These are phyloP conservation scores for Aleiodes alternator DNA, from an alignment of 2,888 invertebrate genomes.

Conservation along the genomic window DNA sequence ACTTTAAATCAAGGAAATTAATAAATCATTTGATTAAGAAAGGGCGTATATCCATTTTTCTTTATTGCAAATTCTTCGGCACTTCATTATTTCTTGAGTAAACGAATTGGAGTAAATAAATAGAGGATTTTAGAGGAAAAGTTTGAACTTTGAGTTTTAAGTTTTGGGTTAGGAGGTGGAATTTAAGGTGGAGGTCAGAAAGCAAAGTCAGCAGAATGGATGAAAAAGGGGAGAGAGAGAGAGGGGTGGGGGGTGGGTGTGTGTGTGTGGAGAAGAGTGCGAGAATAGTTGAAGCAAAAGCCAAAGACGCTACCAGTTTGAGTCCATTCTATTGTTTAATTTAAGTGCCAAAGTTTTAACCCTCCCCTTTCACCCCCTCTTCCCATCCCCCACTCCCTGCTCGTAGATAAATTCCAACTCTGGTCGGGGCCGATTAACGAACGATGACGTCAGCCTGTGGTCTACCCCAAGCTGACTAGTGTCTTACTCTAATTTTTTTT, in stretches of 20 bases:
- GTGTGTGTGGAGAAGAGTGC: conserved; percentile 35
- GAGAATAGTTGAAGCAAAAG: conserved; percentile 56
- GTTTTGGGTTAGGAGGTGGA: background rate
- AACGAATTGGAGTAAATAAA: conserved; percentile 16
- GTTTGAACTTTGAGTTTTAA: conserved; percentile 27
- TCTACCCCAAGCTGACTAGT: conserved; percentile 39
- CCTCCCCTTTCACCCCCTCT: conserved; percentile 36
- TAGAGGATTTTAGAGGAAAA: background rate
- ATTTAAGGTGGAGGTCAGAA: conserved; percentile 34
- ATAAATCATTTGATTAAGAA: conserved; percentile 23
- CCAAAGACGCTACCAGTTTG: conserved; percentile 46
- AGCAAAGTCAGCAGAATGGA: conserved; percentile 46
- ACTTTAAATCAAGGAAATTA: too few species aligned
- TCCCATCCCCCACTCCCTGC: background rate
- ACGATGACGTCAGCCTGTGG: conserved; percentile 46
- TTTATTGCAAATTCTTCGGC: background rate
- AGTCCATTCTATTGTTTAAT: conserved; percentile 73
- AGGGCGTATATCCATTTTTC: conserved; percentile 30
- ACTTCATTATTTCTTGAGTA: conserved; percentile 5
- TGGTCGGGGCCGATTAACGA: conserved; percentile 46
- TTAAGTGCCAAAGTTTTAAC: conserved; percentile 73
- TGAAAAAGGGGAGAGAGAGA: conserved; percentile 43
- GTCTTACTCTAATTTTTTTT: conserved; percentile 32
- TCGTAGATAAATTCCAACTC: conserved; percentile 65
- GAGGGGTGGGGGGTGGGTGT: conserved; percentile 39